Conservation (phyloP, 53 echinoderm and acorn worm species). For the Echinometra lucunter region DNA sequence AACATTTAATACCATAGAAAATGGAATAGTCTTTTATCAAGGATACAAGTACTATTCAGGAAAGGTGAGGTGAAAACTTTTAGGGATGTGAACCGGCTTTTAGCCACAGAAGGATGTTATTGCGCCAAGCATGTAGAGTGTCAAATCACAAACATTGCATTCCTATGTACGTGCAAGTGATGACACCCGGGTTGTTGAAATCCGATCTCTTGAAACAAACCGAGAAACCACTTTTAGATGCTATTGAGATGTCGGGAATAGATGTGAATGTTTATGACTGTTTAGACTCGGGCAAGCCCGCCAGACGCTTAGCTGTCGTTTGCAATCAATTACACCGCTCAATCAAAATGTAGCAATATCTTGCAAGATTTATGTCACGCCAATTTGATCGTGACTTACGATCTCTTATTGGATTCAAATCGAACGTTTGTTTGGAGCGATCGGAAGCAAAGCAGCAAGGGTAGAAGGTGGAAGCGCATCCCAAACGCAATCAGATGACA, state of each 20-base stretch:
- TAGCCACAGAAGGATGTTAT: neutral
- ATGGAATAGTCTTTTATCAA: too few species aligned
- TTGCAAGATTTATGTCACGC: neutral
- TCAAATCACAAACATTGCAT: neutral
- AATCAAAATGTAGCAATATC: slow-evolving; percentile 25
- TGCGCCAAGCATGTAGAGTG: neutral
- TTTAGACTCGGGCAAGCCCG: neutral
- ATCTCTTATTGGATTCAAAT: neutral
- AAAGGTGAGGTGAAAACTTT: too few species aligned
- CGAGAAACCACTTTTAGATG: neutral
- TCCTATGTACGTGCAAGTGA: neutral
- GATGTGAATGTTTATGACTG: neutral
- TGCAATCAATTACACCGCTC: slow-evolving; percentile 24
- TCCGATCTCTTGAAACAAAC: neutral
- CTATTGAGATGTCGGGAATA: neutral
- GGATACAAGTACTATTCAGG: too few species aligned
- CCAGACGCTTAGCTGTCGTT: neutral
- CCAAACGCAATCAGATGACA: neutral
- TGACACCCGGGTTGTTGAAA: neutral
- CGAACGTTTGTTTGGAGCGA: neutral
- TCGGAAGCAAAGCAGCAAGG: neutral
- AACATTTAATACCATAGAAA: too few species aligned
- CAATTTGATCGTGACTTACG: neutral
- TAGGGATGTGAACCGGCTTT: too few species aligned
- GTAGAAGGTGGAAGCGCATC: too few species aligned